Evolutionary conservation across 2,888 invertebrate species (phyloP).

Genomic region (Yponomeuta malinellus): DNA sequence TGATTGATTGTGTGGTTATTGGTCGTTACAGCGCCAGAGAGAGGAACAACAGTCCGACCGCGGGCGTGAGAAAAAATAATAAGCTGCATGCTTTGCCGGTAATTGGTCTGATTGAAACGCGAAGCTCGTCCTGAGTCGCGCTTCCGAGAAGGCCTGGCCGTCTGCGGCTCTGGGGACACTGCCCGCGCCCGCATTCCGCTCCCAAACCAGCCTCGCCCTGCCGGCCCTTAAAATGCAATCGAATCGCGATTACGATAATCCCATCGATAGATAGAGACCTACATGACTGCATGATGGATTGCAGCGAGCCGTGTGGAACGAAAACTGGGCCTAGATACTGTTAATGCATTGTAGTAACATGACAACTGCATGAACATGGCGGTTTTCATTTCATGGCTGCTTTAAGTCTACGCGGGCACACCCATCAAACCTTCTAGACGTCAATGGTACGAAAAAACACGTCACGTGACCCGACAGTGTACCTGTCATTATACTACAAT

Average conservation of each 20-base stretch:
- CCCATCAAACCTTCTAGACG: too few relatives aligned
- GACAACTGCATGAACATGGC: too few relatives aligned
- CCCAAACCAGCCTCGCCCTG: neutral
- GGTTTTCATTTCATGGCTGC: too few relatives aligned
- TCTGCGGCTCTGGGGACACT: conserved; percentile 53
- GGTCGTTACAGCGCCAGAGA: neutral
- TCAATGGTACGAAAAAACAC: too few relatives aligned
- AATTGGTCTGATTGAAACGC: conserved; percentile 74
- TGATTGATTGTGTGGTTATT: neutral
- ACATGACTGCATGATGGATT: neutral
- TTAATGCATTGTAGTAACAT: too few relatives aligned
- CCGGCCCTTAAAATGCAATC: conserved; percentile 25
- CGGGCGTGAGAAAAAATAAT: conserved; percentile 50
- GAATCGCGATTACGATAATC: conserved; percentile 1
- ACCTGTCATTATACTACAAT: too few relatives aligned
- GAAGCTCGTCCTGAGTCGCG: conserved; percentile 46
- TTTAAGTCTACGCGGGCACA: too few relatives aligned
- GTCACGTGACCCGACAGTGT: too few relatives aligned
- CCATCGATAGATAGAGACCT: neutral
- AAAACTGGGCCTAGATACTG: conserved; percentile 25
- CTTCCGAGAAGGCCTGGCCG: conserved; percentile 58
- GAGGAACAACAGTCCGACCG: neutral
- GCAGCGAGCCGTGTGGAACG: conserved; percentile 22
- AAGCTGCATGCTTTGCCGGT: conserved; percentile 55
- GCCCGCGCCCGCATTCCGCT: conserved; percentile 21